Evolutionary conservation across 2,888 invertebrate species (phyloP).

Genomic region (Ceriagrion tenellum): DNA sequence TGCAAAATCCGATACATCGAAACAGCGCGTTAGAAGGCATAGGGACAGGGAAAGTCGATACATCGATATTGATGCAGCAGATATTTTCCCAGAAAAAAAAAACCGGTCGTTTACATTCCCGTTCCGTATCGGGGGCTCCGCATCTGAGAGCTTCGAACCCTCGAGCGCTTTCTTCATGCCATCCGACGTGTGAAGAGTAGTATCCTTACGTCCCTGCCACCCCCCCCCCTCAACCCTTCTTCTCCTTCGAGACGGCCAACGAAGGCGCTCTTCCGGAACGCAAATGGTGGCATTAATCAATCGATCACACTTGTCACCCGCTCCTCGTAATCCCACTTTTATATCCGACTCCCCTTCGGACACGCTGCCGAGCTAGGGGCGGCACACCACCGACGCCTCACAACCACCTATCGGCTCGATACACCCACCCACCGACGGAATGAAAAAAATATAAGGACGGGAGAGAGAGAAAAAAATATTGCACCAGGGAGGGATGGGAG

Average conservation of each 20-base stretch:
- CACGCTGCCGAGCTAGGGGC: background rate
- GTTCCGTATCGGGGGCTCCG: background rate
- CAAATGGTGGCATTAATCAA: slow-evolving; percentile 57
- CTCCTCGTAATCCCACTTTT: slow-evolving; percentile 10
- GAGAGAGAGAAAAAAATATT: too few species aligned
- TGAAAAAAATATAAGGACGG: background rate
- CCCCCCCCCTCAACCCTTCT: background rate
- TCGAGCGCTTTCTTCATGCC: too few species aligned
- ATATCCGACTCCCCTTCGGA: background rate
- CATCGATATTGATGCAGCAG: background rate
- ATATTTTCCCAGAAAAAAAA: background rate
- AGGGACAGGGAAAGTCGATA: background rate
- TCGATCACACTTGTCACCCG: slow-evolving; percentile 45
- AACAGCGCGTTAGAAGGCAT: too few species aligned
- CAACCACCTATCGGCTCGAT: too few species aligned
- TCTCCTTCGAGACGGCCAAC: background rate
- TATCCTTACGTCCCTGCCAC: background rate
- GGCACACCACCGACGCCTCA: background rate
- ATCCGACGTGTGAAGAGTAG: too few species aligned
- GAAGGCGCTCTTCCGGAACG: slow-evolving; percentile 21
- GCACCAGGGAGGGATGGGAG: background rate
- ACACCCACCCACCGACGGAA: too few species aligned
- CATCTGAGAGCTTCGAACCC: background rate
- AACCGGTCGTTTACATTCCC: background rate
- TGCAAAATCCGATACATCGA: too few species aligned